Conservation (phyloP, 1,140 invertebrate species). For the Pachyrhynchus sulphureomaculatus region DNA sequence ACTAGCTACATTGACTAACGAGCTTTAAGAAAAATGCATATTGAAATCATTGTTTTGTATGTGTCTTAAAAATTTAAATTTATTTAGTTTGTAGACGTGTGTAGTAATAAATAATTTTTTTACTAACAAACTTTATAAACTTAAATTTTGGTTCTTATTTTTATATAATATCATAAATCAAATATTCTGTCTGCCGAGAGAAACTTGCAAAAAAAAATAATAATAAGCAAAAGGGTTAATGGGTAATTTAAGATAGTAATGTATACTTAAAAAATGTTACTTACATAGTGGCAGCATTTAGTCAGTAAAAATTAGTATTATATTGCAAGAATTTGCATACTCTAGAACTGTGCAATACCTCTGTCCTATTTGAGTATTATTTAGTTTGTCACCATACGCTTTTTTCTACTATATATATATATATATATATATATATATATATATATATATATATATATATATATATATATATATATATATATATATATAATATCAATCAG, state of each 20-base stretch:
- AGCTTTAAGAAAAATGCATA: constrained; percentile 33
- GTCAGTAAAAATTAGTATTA: constrained; percentile 47
- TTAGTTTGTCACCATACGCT: constrained; percentile 42
- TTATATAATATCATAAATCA: too few relatives aligned
- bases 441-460: background rate
- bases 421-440: background rate
- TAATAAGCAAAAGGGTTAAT: constrained; percentile 43
- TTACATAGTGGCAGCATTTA: constrained; percentile 46
- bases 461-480: background rate
- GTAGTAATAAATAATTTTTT: background rate
- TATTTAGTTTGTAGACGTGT: too few relatives aligned
- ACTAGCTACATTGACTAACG: constrained; percentile 39
- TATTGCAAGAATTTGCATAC: constrained; percentile 36
- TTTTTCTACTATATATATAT: constrained; percentile 33
- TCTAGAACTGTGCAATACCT: constrained; percentile 46
- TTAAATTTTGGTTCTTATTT: background rate
- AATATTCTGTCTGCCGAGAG: constrained; percentile 19
- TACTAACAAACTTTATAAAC: background rate
- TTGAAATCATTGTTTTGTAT: too few relatives aligned
- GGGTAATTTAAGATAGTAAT: constrained; percentile 37
- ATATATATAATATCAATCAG: background rate
- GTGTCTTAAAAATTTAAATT: too few relatives aligned
- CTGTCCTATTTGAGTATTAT: constrained; percentile 44
- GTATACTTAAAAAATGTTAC: constrained; percentile 41
- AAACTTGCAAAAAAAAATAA: constrained; percentile 31